A percentile compares a stretch with the other conserved stretches of the same genome.
Conservation (phyloP, 2,113 vertebrate species). For the Rutilus rutilus region DNA sequence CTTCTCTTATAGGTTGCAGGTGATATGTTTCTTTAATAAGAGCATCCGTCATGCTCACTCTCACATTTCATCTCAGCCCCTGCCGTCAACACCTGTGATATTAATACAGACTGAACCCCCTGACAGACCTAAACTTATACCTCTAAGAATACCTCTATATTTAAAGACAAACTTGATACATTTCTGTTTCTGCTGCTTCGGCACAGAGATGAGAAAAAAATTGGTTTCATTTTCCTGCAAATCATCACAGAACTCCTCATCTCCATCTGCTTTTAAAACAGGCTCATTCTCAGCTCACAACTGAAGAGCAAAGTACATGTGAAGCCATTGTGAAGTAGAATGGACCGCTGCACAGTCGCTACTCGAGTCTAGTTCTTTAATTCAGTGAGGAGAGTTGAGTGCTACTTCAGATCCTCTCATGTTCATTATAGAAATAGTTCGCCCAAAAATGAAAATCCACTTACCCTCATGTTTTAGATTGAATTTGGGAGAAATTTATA, state of each 20-base stretch:
- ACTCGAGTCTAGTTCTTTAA: neutral
- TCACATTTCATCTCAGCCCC: neutral
- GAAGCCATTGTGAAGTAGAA: slow-evolving; percentile 9
- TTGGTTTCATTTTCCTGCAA: slow-evolving; percentile 30
- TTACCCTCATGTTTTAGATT: neutral
- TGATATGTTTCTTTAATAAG: slow-evolving; percentile 1
- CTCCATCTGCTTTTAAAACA: neutral
- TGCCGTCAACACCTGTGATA: slow-evolving; percentile 28
- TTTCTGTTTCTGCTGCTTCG: slow-evolving; percentile 16
- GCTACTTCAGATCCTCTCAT: neutral
- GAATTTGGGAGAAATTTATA: neutral
- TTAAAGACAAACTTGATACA: neutral
- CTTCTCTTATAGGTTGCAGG: neutral
- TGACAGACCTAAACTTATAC: neutral
- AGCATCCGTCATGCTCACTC: neutral
- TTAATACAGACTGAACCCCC: neutral
- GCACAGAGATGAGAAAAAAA: slow-evolving; percentile 7
- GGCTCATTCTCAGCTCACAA: neutral
- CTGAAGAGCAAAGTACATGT: neutral
- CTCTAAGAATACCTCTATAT: slow-evolving; percentile 10
- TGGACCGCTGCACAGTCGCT: neutral
- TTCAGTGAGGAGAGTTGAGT: neutral
- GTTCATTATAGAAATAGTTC: neutral
- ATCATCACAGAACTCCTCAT: neutral
- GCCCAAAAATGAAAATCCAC: neutral